Evolutionary conservation across 2,888 invertebrate species (phyloP), one percentile per base, ranked within the genome.

Genomic region (Dryobota labecula): DNA sequence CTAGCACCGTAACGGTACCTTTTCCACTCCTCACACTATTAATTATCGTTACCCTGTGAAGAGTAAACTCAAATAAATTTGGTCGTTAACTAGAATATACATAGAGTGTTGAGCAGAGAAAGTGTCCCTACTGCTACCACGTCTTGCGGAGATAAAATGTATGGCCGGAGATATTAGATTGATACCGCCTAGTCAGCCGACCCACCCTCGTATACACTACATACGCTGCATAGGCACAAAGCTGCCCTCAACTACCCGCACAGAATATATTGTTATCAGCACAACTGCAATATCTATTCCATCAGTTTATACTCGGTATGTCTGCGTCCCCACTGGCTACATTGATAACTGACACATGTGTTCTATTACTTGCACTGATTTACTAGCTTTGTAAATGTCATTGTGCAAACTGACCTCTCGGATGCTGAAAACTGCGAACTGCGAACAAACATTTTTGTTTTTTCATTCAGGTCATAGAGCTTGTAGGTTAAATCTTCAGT

Each of bases 141-240:
- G 74, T 85, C 82, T 84, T 82, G 72, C 68, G 76, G 30, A 70
- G 69, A 69, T 83, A 78, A 83, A 84, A 86, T 82, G 78, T 87
- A 86, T 80, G 73, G 80, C 76, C 71, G 80, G 81, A 83, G 82
- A 85, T 82, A 74, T 84, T 73, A 87, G 87, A 89, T 89, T 86
- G 87, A 89, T 88, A 87, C 78, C 70, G 82, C 79, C 64, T 70
- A 75, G 81, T 76, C 76, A 82, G 82, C 78, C 76, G 82, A 80
- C 84, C 84, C 69, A 69, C 60, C 65, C 47, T 73, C 75, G 70
- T 76, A 74, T 84, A 81, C 73, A 78, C 78, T 80, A 73, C 66
- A 83, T 67, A 76, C 72, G 78, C 70, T 76, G 73, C 73, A 81
- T 73, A 75, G 71, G 62, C 73, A 81, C 80, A 78, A 80, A 71